phyloP scores from a whole-genome alignment of 2,113 vertebrate species.

The Drymodes brunneopygia region DNA sequence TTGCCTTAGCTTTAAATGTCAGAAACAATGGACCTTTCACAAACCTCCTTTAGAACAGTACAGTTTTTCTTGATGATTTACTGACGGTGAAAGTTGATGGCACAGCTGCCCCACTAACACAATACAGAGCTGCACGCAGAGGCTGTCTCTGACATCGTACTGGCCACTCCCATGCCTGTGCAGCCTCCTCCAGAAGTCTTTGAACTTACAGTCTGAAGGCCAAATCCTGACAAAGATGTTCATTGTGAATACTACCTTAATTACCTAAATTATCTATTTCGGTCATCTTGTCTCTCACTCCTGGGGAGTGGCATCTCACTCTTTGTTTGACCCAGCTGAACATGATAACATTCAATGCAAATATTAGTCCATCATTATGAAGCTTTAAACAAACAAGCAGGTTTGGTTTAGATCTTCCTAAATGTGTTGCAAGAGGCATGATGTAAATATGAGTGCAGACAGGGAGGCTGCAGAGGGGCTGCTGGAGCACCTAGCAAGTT shows the following conservation, averaged over 20 bases:
- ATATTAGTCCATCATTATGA: background rate
- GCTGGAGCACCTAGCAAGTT: background rate
- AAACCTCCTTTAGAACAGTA: background rate
- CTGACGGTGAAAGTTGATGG: background rate
- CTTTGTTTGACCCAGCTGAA: background rate
- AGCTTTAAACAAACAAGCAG: background rate
- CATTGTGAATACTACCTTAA: background rate
- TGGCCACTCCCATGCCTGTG: background rate
- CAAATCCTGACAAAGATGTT: background rate
- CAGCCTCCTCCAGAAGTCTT: background rate
- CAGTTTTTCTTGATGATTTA: background rate
- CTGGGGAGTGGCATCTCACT: background rate
- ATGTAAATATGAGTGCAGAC: background rate
- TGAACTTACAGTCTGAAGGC: background rate
- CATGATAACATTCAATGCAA: background rate
- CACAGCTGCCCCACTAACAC: background rate
- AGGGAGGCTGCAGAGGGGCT: background rate
- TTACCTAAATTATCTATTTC: background rate
- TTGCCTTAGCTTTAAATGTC: background rate
- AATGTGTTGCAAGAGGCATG: background rate
- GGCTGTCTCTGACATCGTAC: background rate
- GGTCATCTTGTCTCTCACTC: slow-evolving; percentile 35
- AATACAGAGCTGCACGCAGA: background rate
- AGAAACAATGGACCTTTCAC: background rate
- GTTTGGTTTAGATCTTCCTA: background rate